Evolutionary conservation across 2,888 invertebrate species (phyloP).

Genomic region (Agonopterix subpropinquella): DNA sequence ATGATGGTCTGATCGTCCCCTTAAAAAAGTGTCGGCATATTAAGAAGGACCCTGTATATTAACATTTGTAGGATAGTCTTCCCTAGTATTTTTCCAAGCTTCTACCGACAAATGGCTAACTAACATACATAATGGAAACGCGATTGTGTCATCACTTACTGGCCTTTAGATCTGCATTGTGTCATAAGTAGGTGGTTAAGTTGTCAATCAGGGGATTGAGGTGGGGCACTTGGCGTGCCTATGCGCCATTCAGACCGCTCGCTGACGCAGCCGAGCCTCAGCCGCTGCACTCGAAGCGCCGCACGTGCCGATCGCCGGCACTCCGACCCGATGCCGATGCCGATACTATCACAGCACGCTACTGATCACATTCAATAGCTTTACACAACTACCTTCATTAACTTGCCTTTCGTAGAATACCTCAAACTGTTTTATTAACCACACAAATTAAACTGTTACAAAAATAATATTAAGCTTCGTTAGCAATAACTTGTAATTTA

Average conservation of each 20-base stretch:
- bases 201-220: slow-evolving; percentile 37
- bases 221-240: slow-evolving; percentile 1
- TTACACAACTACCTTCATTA: neutral
- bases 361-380: slow-evolving; percentile 14
- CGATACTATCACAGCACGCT: slow-evolving; percentile 44
- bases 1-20: too few relatives aligned
- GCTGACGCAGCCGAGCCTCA: slow-evolving; percentile 42
- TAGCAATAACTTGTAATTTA: neutral
- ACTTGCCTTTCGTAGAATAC: too few relatives aligned
- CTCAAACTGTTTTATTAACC: neutral
- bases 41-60: too few relatives aligned
- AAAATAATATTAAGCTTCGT: neutral
- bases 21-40: too few relatives aligned
- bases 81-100: too few relatives aligned
- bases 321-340: slow-evolving; percentile 39
- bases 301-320: slow-evolving; percentile 69
- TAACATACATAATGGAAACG: too few relatives aligned
- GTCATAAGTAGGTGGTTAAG: slow-evolving; percentile 17
- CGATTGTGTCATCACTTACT: too few relatives aligned
- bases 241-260: slow-evolving; percentile 10
- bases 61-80: too few relatives aligned
- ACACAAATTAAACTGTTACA: neutral
- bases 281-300: slow-evolving; percentile 42
- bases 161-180: neutral
- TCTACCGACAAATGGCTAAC: too few relatives aligned